Percentiles rank a stretch among this genome's conserved stretches.
These are phyloP conservation scores for Cantharis flavilabris DNA, from an alignment of 2,888 invertebrate genomes.

Conservation along the genomic window DNA sequence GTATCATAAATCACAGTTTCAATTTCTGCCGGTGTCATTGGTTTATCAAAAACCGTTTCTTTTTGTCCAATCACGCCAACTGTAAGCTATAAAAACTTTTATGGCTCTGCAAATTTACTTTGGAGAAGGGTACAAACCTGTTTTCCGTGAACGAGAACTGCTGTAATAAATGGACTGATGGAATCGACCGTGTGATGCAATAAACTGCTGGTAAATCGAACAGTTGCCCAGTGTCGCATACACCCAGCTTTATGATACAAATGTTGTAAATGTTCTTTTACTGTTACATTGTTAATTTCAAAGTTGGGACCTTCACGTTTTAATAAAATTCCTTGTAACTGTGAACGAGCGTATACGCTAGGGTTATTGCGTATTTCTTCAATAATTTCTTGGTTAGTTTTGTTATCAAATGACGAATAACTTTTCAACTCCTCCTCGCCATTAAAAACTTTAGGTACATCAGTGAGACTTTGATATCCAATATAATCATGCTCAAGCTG, in stretches of 20 bases:
- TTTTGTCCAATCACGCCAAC: constrained; percentile 93
- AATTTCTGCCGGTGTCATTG: constrained; percentile 95
- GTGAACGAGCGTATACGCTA: constrained; percentile 79
- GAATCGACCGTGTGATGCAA: constrained; percentile 95
- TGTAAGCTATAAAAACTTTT: constrained; percentile 65
- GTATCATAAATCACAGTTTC: constrained; percentile 89
- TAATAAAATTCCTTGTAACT: constrained; percentile 81
- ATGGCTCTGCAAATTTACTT: not conserved
- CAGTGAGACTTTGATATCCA: constrained; percentile 94
- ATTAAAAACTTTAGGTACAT: constrained; percentile 83
- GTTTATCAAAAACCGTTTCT: constrained; percentile 96
- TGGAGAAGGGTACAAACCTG: constrained; percentile 65
- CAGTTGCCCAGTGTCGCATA: constrained; percentile 87
- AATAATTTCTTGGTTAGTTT: constrained; percentile 76
- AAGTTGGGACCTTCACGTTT: constrained; percentile 82
- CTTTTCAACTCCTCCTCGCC: constrained; percentile 68
- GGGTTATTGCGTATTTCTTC: constrained; percentile 69
- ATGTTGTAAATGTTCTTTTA: constrained; percentile 70
- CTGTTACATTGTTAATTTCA: constrained; percentile 66
- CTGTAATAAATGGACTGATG: constrained; percentile 97
- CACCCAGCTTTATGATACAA: constrained; percentile 85
- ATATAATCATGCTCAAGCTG: constrained; percentile 91
- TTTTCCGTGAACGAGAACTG: constrained; percentile 96
- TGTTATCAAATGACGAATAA: constrained; percentile 62
- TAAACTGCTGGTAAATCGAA: constrained; percentile 92